Evolutionary conservation across 2,113 vertebrate species (phyloP).

Genomic region (Pagrus major): DNA sequence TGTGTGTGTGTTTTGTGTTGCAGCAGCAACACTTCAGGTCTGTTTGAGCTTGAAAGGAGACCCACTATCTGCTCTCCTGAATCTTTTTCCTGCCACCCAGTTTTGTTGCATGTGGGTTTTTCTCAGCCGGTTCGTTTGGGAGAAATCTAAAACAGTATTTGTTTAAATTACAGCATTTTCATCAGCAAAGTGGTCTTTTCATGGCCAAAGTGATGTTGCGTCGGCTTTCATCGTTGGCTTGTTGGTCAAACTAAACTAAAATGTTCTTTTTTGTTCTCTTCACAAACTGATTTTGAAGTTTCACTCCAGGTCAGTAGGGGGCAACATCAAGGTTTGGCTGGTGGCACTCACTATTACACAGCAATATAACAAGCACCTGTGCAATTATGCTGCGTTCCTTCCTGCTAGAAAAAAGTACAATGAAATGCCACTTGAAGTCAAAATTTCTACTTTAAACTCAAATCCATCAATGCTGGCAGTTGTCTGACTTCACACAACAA

Average conservation of each 20-base stretch:
- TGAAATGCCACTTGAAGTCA: no score
- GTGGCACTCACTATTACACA: neutral
- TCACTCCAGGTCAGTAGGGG: neutral
- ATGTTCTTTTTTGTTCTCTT: neutral
- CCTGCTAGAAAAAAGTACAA: no score
- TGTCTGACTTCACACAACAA: no score
- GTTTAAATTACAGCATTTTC: neutral
- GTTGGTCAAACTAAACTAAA: neutral
- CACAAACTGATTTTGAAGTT: neutral
- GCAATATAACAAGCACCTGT: neutral
- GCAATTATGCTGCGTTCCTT: no score
- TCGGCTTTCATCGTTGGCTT: neutral
- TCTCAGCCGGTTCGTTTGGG: neutral
- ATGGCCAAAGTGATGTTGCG: neutral
- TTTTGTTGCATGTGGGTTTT: neutral
- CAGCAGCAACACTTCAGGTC: constrained; percentile 3
- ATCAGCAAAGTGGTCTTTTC: neutral
- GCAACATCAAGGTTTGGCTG: neutral
- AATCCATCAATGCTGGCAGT: no score
- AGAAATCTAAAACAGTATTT: neutral
- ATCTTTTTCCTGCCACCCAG: neutral
- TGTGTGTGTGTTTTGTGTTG: neutral
- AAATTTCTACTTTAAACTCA: no score
- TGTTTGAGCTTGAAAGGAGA: constrained; percentile 14
- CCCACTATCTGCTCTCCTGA: constrained; percentile 2